Base-by-base conservation (phyloP, 1,140 invertebrate genomes). In the Sogatella furcifera region DNA sequence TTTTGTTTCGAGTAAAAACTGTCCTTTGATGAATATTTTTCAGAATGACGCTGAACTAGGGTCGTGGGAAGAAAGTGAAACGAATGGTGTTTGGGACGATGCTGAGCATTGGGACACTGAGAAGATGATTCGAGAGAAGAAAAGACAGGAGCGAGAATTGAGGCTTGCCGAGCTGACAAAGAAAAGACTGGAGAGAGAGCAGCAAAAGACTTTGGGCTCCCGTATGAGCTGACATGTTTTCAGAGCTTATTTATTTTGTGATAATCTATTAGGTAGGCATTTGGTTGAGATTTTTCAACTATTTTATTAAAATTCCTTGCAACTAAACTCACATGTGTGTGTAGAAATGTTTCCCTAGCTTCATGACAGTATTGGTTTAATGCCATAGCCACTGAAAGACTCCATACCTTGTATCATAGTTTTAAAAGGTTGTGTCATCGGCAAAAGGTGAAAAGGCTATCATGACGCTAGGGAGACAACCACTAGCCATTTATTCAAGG, bases 11-110 rank as follows among this genome's bases (percentile, higher is more conserved):
- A 52, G 17, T 28, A 28, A 28, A 28, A n/a, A n/a, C n/a, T n/a
- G n/a, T 60, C 38, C 21, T 52, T 6, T 28, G 2, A 28, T 2
- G 24, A 28, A 28, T 28, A 4, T 14, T 17, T 55, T 57, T 14
- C 41, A 61, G 62, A 31, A 38, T n/a, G 52, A 57, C 6, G 52
- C 54, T 42, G 59, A 64, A 46, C 28, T 58, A 10, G 52, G 59
- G 19, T 57, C 53, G 2, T 60, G 62, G 59, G 62, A 63, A 57
- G 62, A 64, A 46, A 57, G 15, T 19, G 55, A 60, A 46, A 58
- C 55, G 15, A 53, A 57, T 15, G 59, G 43, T n/a, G 9, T 38
- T 9, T 62, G 61, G 61, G 59, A 49, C 8, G 57, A 52, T 38
- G 46, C 61, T 19, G 59, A 57, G 46, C 54, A 60, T 13, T 58